Evolutionary conservation across 2,797 vertebrate genomes (phyloP).

Genomic region (Gallirallus australis): DNA sequence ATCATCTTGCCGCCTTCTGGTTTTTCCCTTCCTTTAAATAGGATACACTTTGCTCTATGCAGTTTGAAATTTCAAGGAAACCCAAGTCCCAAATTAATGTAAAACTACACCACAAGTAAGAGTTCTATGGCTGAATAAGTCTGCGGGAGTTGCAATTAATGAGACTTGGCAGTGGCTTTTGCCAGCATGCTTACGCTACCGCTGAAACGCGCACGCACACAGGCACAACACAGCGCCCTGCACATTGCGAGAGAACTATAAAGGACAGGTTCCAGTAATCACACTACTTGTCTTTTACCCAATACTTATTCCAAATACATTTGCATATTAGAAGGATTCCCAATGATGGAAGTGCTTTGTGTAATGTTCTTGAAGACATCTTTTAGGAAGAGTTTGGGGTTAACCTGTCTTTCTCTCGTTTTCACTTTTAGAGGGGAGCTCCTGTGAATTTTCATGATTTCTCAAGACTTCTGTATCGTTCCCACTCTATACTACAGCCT

Average conservation of each 20-base stretch:
- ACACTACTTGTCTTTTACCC: slow-evolving; percentile 32
- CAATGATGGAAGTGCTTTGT: background rate
- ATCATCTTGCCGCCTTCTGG: background rate
- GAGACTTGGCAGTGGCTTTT: slow-evolving; percentile 70
- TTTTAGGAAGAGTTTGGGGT: background rate
- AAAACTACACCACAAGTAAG: slow-evolving; percentile 57
- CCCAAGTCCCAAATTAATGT: slow-evolving; percentile 52
- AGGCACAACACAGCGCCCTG: slow-evolving; percentile 24
- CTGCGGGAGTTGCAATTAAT: slow-evolving; percentile 73
- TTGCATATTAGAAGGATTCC: slow-evolving; percentile 45
- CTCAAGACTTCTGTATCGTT: background rate
- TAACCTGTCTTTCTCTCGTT: background rate
- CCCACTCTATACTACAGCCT: background rate
- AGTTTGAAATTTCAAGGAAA: slow-evolving; percentile 53
- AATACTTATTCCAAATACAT: slow-evolving; percentile 17
- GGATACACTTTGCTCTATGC: background rate
- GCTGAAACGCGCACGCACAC: slow-evolving; percentile 1
- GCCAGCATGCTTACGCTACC: slow-evolving; percentile 55
- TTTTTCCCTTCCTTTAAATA: background rate
- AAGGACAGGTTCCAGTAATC: slow-evolving; percentile 40
- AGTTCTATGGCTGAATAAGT: slow-evolving; percentile 54
- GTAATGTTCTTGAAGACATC: background rate
- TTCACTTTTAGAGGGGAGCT: background rate
- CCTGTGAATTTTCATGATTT: background rate
- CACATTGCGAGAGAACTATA: background rate